Conservation (phyloP, 2,888 invertebrate species). For the Liopterus haemorrhoidalis region DNA sequence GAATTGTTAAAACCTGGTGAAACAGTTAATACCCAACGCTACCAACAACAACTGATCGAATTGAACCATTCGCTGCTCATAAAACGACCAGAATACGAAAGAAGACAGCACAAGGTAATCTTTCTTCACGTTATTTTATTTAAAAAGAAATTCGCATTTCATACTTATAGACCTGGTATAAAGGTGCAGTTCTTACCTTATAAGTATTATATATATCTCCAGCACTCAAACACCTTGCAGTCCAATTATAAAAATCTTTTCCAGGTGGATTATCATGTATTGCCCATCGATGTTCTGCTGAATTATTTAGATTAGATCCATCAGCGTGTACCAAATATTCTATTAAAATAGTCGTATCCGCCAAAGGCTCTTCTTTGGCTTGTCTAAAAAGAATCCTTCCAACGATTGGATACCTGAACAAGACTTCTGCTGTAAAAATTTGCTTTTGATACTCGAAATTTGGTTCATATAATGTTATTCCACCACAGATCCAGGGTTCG, state of each 20-base stretch:
- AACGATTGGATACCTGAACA: conserved; percentile 82
- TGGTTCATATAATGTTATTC: conserved; percentile 57
- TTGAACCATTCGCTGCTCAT: no score
- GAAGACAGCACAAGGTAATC: no score
- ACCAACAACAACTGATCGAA: no score
- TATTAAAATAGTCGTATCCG: conserved; percentile 77
- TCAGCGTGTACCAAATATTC: conserved; percentile 85
- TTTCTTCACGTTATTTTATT: no score
- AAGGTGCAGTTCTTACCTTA: conserved; percentile 50
- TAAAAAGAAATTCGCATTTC: no score
- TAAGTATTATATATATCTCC: conserved; percentile 74
- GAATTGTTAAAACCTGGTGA: no score
- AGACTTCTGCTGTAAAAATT: conserved; percentile 72
- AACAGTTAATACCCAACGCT: no score
- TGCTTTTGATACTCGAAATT: conserved; percentile 63
- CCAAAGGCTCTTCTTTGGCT: conserved; percentile 69
- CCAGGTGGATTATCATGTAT: conserved; percentile 74
- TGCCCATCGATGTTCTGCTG: conserved; percentile 74
- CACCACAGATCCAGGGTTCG: conserved; percentile 59
- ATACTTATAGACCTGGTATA: no score
- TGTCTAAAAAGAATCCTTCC: conserved; percentile 79
- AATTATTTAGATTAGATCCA: conserved; percentile 70
- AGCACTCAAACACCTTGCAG: conserved; percentile 72
- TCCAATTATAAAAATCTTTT: conserved; percentile 88
- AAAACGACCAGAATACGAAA: no score